Evolutionary conservation across 2,888 invertebrate species (phyloP).

Genomic region (Anthoptus insignis): DNA sequence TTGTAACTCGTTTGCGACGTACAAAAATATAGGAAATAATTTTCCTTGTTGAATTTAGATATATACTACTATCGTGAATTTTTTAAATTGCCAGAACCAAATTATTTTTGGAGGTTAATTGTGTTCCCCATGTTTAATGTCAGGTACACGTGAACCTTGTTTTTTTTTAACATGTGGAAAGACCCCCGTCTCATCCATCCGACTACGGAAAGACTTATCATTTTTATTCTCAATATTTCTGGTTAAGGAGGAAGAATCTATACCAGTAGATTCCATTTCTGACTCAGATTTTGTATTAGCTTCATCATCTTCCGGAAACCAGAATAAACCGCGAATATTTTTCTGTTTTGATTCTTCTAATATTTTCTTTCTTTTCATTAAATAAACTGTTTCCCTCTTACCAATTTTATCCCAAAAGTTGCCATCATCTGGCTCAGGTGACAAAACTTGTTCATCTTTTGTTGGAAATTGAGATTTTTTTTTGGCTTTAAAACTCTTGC

Average conservation of each 20-base stretch:
- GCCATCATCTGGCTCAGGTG: constrained; percentile 77
- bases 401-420: constrained; percentile 90
- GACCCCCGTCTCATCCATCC: too few species aligned
- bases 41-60: too few species aligned
- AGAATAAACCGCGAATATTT: constrained; percentile 67
- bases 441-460: constrained; percentile 54
- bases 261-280: neutral
- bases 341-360: constrained; percentile 75
- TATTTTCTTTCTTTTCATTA: constrained; percentile 84
- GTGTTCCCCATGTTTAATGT: too few species aligned
- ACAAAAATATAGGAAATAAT: too few species aligned
- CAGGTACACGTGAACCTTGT: too few species aligned
- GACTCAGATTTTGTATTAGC: neutral
- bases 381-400: constrained; percentile 88
- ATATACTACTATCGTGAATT: too few species aligned
- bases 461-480: constrained; percentile 54
- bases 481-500: constrained; percentile 54
- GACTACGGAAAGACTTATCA: too few species aligned
- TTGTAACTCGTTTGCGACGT: too few species aligned
- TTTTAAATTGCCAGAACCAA: too few species aligned
- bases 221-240: neutral
- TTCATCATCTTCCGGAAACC: constrained; percentile 67
- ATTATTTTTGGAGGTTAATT: too few species aligned
- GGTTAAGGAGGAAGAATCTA: neutral
- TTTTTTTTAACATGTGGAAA: too few species aligned